Percentiles rank a stretch among this genome's conserved stretches.
Conservation (phyloP, 2,113 vertebrate species). For the Artemisiospiza belli region DNA sequence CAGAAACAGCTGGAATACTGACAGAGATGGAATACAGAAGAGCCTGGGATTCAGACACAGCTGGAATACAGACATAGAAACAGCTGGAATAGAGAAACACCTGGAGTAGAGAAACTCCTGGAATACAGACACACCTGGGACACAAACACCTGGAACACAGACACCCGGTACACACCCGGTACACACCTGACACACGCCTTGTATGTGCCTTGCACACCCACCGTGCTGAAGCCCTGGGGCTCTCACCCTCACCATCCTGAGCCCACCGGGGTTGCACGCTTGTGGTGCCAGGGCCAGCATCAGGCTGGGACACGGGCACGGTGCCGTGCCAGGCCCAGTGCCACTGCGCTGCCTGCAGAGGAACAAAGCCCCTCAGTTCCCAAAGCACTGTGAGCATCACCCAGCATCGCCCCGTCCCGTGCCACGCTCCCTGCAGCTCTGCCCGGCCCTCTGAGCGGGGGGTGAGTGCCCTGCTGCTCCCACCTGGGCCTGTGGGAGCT, state of each 20-base stretch:
- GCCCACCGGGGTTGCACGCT: accelerated
- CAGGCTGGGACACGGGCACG: neutral
- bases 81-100: no score
- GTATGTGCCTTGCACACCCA: neutral
- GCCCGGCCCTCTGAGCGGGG: accelerated
- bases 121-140: no score
- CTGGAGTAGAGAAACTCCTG: no score
- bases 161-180: no score
- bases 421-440: accelerated
- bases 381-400: neutral
- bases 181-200: no score
- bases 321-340: neutral
- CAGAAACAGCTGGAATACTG: no score
- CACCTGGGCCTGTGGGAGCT: neutral
- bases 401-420: neutral
- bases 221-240: neutral
- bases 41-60: no score
- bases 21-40: no score
- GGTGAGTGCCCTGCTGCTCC: no score
- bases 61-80: no score
- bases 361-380: neutral
- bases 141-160: no score
- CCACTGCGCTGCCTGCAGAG: neutral
- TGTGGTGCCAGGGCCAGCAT: no score
- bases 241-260: neutral